Percentiles rank a stretch among this genome's conserved stretches.
Evolutionary conservation across 2,113 vertebrate species (phyloP).

Genomic region (Protobothrops mucrosquamatus): DNA sequence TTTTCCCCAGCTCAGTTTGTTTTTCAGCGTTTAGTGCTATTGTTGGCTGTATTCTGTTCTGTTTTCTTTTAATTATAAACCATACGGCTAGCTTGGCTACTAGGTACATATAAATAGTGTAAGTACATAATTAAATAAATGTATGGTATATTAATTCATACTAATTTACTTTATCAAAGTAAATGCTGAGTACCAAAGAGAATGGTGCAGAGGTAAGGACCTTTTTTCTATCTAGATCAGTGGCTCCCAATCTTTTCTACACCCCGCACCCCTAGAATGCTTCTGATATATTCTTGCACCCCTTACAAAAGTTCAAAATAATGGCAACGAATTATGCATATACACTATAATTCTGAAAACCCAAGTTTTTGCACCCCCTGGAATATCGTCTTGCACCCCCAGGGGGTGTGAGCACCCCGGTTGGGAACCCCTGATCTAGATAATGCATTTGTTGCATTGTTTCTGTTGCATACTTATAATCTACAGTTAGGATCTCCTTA

Average conservation of each 20-base stretch:
- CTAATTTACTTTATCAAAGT: constrained; percentile 39
- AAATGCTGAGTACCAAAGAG: constrained; percentile 29
- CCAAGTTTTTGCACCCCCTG: no score
- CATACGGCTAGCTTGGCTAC: neutral
- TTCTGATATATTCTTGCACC: no score
- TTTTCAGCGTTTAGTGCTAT: neutral
- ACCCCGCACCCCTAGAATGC: no score
- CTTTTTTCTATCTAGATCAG: constrained; percentile 18
- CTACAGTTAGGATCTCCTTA: constrained; percentile 60
- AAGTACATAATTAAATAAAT: neutral
- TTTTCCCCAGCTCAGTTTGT: neutral
- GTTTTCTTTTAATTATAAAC: neutral
- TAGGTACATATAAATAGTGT: neutral
- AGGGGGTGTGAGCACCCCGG: no score
- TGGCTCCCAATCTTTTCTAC: no score
- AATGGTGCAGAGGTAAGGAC: constrained; percentile 28
- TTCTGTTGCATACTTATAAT: constrained; percentile 59
- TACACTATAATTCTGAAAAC: no score
- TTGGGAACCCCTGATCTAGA: constrained; percentile 10
- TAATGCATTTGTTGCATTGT: constrained; percentile 44
- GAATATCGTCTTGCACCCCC: no score
- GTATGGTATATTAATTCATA: constrained; percentile 18
- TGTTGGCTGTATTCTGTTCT: neutral
- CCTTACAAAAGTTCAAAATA: no score
- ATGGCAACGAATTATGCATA: no score